A percentile compares a stretch with the other conserved stretches of the same genome.
These are phyloP conservation scores for Knipowitschia caucasica DNA, from an alignment of 2,797 vertebrate genomes.

Conservation along the genomic window DNA sequence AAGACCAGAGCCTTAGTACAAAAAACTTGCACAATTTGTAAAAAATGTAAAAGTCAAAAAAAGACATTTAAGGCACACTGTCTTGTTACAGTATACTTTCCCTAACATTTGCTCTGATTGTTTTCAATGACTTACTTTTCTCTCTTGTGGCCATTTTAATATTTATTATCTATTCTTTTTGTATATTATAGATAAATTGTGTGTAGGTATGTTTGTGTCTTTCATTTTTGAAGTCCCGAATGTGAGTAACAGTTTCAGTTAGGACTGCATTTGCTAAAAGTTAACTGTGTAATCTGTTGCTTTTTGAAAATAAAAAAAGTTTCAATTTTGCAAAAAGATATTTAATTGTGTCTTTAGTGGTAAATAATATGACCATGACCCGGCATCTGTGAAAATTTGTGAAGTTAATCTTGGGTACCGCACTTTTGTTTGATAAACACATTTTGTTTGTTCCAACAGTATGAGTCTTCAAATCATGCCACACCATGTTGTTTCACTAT, in stretches of 20 bases:
- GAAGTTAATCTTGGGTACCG: too few species aligned
- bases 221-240: conserved; percentile 98
- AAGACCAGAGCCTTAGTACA: conserved; percentile 99
- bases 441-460: too few species aligned
- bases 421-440: too few species aligned
- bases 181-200: conserved; percentile 98
- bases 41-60: conserved; percentile 80
- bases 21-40: conserved; percentile 98
- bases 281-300: conserved; percentile 99
- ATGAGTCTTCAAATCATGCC: too few species aligned
- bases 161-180: conserved; percentile 95
- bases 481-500: too few species aligned
- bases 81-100: conserved; percentile 99
- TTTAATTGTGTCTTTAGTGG: conserved; percentile 48
- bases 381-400: neutral
- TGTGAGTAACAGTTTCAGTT: conserved; percentile 98
- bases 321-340: conserved; percentile 85
- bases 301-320: conserved; percentile 99
- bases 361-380: conserved; percentile 8
- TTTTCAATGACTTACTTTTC: conserved; percentile 92
- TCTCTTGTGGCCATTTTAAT: conserved; percentile 94
- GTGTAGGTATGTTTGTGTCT: conserved; percentile 94
- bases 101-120: conserved; percentile 97
- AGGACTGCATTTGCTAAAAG: conserved; percentile 99
- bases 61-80: conserved; percentile 94